Base-by-base conservation (phyloP, 2,888 invertebrate genomes). In the Tetramorium bicarinatum region DNA sequence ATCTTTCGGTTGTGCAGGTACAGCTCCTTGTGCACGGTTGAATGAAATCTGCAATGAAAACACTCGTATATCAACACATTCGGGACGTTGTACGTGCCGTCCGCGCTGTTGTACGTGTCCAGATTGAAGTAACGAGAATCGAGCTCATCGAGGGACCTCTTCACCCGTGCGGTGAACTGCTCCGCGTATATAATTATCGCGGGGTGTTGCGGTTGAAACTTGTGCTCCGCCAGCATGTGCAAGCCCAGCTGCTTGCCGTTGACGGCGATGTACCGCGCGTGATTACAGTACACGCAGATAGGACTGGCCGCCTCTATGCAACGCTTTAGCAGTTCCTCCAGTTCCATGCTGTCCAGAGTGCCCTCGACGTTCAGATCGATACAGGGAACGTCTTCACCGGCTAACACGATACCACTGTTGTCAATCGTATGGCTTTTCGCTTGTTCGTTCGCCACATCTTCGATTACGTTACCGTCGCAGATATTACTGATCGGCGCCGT, bases 1-100 rank as follows among this genome's bases (percentile, higher is more conserved):
- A 97, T 96, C 95, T 98, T 98, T 80, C 98, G 96, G 94, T 98
- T 98, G 95, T 98, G 98, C 92, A 97, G 95, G 95, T 97, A 98
- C 83, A 98, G 96, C 95, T 98, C 98, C 95, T 98, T 98, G 94
- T 98, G 98, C 82, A 97, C 96, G 75, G 96, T 95, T 83, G 98
- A 97, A 91, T 97, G 96, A 94, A 97, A 98, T 90, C 97, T 96
- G 95, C 98, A 98, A 92, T 98, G 97, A 95, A 98, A 98, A 95
- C 98, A 98, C 95, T 98, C 98, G 94, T 97, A 98, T 13, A 96
- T 95, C 87, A 97, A 96, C 82, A 97, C 97, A 93, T 96, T 96
- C 21, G 96, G 96, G 92, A 95, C 87, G 80, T 94, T 90, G 87
- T 93, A 93, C 34, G 93, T 94, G 86, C 96, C 96, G 56, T 96